Conservation (phyloP, 1,140 invertebrate genomes). For the Platyura marginata region DNA sequence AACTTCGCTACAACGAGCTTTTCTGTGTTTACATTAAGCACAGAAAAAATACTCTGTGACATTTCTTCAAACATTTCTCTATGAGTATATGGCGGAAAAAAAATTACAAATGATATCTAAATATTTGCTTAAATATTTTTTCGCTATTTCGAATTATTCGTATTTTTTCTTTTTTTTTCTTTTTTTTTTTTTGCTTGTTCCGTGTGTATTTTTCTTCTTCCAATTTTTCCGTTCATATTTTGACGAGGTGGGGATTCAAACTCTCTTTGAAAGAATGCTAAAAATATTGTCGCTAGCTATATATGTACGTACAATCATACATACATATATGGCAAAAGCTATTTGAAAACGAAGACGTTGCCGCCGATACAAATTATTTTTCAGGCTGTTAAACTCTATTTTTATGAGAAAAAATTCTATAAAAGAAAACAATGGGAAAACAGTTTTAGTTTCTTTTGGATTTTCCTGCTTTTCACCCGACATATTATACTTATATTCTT, state of each 20-base stretch:
- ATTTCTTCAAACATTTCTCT: no score
- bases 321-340: no score
- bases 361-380: neutral
- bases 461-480: neutral
- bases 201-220: no score
- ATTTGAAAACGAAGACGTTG: neutral
- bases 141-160: neutral
- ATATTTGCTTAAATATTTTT: neutral
- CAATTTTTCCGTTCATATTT: no score
- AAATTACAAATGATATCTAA: neutral
- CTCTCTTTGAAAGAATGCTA: no score
- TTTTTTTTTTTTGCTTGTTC: neutral
- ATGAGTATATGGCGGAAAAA: no score
- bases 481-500: neutral
- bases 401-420: neutral
- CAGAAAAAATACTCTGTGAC: no score
- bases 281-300: no score
- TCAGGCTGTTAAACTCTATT: neutral
- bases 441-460: neutral
- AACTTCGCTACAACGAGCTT: no score
- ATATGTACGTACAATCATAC: no score
- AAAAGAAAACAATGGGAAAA: neutral
- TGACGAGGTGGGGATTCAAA: no score
- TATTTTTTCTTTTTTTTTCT: neutral
- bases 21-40: no score